Evolutionary conservation across 2,113 vertebrate genomes (phyloP), one percentile per base, ranked within the genome.

Genomic region (Tachycineta bicolor): DNA sequence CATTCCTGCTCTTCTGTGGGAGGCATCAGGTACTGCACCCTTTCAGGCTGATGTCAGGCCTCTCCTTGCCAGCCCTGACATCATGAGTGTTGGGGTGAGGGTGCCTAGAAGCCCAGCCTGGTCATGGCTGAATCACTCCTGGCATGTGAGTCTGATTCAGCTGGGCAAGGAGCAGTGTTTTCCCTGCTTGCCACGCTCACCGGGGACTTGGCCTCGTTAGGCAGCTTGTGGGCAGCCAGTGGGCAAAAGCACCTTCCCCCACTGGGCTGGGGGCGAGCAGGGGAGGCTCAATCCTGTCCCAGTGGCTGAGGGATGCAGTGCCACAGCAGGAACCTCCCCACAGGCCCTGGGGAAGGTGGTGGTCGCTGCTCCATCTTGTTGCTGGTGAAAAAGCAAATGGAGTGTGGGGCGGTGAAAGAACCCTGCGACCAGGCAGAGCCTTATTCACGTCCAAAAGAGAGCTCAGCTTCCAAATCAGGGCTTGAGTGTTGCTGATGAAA

Each of bases 71-170:
- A 91, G 56, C 80, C 44, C 37, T 39, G n/a, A 33, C 64, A 47
- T 64, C 44, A 34, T 19, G 39, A 49, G 44, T 87, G 62, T 73
- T 79, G 70, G 78, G 75, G 46, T 6, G 28, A 91, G 73, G 46
- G 62, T 71, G 44, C n/a, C 2, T 68, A 1, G 9, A 83, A 87
- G 33, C 78, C 39, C 58, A 90, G 65, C 22, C 58, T 79, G 95
- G 90, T 94, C 93, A 75, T 55, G 2, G 12, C 87, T 95, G 95
- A 95, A 91, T 97, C 95, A 93, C 67, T 93, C 21, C 58, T 2
- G 22, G 62, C 84, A 82, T 7, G 26, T 2, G 74, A 74, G 34
- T 41, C 70, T 95, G 85, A 97, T 83, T 96, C 90, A 93, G 82
- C 90, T 46, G 87, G 78, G 84, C 64, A 77, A 60, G 2, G 12